Percentiles rank a stretch among this genome's conserved stretches.
phyloP scores from a whole-genome alignment of 1,140 invertebrate genomes.

The Tetraneura akinire region DNA sequence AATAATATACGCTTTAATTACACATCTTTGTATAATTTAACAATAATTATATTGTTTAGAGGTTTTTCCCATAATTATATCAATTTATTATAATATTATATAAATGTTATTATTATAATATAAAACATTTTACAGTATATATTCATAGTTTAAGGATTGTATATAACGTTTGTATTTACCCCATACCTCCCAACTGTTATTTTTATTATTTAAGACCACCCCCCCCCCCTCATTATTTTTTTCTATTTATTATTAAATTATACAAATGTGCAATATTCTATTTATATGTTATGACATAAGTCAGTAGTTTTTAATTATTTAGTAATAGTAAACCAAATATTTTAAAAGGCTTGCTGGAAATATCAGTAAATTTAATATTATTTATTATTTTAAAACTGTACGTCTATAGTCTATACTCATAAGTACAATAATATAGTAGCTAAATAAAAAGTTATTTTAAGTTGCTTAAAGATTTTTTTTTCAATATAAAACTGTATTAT shows the following conservation, averaged over 20 bases:
- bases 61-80: not conserved
- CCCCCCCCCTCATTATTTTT: not conserved
- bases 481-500: conserved; percentile 6
- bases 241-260: conserved; percentile 25
- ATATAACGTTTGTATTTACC: conserved; percentile 30
- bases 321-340: conserved; percentile 5
- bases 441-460: conserved; percentile 11
- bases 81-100: conserved; percentile 27
- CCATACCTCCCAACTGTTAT: conserved; percentile 28
- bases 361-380: not conserved
- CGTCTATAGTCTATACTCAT: too few species aligned
- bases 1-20: conserved; percentile 37
- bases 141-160: not conserved
- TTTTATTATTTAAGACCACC: not conserved
- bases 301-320: conserved; percentile 35
- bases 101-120: conserved; percentile 1
- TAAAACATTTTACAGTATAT: conserved; percentile 13
- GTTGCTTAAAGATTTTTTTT: conserved; percentile 5
- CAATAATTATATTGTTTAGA: not conserved
- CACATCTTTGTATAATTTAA: not conserved
- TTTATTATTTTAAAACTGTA: conserved; percentile 16
- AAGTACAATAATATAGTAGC: not conserved
- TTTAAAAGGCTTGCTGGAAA: not conserved
- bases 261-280: conserved; percentile 42
- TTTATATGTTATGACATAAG: conserved; percentile 35